These are phyloP conservation scores for Porites rus DNA, from an alignment of 92 coral and sea anemone genomes.

Conservation along the genomic window DNA sequence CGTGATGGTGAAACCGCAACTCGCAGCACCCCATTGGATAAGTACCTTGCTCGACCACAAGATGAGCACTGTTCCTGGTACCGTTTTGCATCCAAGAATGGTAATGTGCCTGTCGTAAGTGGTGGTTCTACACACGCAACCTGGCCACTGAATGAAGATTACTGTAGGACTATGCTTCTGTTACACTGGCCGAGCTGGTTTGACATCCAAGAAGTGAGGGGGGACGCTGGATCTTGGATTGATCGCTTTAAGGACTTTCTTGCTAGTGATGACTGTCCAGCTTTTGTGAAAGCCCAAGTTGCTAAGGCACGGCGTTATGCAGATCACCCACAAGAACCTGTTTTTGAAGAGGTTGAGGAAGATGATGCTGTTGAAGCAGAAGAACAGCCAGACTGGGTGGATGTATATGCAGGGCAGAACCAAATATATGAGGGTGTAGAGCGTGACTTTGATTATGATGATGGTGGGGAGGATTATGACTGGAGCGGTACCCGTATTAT, in stretches of 20 bases:
- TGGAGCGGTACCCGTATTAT: neutral
- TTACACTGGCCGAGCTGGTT: constrained; percentile 67
- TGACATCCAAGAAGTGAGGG: constrained; percentile 42
- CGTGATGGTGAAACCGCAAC: too few relatives aligned
- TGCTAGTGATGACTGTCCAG: constrained; percentile 24
- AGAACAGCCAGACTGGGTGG: constrained; percentile 13
- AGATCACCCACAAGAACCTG: too few relatives aligned
- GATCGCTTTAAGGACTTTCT: constrained; percentile 13
- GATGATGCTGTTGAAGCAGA: constrained; percentile 39
- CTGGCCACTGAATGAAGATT: too few relatives aligned
- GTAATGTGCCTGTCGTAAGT: too few relatives aligned
- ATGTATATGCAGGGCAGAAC: neutral
- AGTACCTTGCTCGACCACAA: too few relatives aligned
- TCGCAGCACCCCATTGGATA: too few relatives aligned
- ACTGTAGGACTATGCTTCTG: constrained; percentile 54
- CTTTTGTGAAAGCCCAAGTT: too few relatives aligned
- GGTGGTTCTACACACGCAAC: too few relatives aligned
- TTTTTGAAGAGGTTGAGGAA: neutral
- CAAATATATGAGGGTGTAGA: neutral
- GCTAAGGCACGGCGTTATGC: too few relatives aligned
- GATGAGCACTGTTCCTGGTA: too few relatives aligned
- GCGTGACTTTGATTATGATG: constrained; percentile 51
- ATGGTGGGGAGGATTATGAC: constrained; percentile 53
- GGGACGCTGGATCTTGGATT: constrained; percentile 6
- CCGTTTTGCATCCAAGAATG: too few relatives aligned